Evolutionary conservation across 1,140 invertebrate species (phyloP), one percentile per base, ranked within the genome.

Genomic region (Drosophila athabasca): DNA sequence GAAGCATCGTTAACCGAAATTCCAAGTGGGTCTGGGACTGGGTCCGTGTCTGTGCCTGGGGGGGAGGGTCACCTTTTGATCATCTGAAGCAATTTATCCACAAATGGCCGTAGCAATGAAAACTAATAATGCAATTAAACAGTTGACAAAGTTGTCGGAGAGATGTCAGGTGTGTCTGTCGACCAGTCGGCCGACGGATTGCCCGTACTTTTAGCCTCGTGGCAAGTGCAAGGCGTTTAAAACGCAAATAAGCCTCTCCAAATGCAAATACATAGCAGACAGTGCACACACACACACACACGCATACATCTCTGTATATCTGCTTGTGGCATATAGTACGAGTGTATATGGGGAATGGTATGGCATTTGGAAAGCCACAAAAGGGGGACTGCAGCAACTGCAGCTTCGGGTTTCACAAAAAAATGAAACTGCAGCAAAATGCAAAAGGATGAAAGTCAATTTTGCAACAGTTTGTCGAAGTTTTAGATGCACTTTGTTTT

Each of bases 51-150:
- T n/a, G n/a, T n/a, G n/a, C n/a, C n/a, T n/a, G n/a, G 8, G 19
- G 17, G 15, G 24, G 24, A 5, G 3, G 3, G 17, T 19, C 17
- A 19, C 17, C 24, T 13, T 43, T 35, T 41, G 55, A 71, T 71
- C 26, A 71, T 53, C 58, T 71, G 29, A 46, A 61, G 68, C 54
- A 53, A 60, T 75, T 75, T 76, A 54, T 7, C 39, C 60, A 60
- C 74, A 74, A 81, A 82, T 62, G 61, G 62, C 31, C 64, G 59
- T 39, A 45, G 61, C 82, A 66, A 74, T 85, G 62, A 82, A 85
- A 85, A 85, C 82, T 82, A 82, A 82, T 85, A 82, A 85, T 81
- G 82, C 74, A 78, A 87, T 85, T 85, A 85, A 87, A 80, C 81
- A 68, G 64, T 78, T 87, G 78, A 78, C 81, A 85, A 80, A 66